phyloP scores from a whole-genome alignment of 2,888 invertebrate species.

The Ormyrus labotus region DNA sequence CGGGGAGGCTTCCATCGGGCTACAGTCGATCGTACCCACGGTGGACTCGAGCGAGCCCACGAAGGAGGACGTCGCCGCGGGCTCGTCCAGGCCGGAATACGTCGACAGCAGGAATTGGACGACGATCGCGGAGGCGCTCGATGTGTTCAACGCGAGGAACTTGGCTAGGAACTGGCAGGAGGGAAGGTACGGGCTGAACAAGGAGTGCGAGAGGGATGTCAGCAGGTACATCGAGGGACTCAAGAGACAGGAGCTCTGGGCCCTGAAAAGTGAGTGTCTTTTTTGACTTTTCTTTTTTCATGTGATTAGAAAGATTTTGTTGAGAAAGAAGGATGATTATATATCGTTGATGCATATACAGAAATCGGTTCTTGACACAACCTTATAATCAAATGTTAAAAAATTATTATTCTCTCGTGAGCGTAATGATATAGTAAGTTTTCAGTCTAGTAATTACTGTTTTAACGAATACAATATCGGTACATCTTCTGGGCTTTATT shows the following conservation, averaged over 20 bases:
- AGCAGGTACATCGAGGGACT: slow-evolving; percentile 69
- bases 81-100: not conserved
- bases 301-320: not conserved
- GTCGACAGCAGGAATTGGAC: slow-evolving; percentile 65
- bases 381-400: too few species aligned
- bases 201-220: slow-evolving; percentile 69
- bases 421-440: too few species aligned
- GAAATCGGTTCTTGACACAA: too few species aligned
- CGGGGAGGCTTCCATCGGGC: slow-evolving; percentile 11
- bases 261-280: slow-evolving; percentile 69
- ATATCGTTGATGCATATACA: too few species aligned
- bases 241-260: slow-evolving; percentile 70
- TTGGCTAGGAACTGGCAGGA: slow-evolving; percentile 77
- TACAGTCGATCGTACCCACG: slow-evolving; percentile 43
- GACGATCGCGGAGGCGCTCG: slow-evolving; percentile 67
- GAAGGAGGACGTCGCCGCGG: slow-evolving; percentile 54
- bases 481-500: too few species aligned
- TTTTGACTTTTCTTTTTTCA: not conserved
- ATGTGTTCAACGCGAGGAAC: slow-evolving; percentile 68
- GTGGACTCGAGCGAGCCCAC: slow-evolving; percentile 35
- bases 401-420: too few species aligned
- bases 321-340: too few species aligned
- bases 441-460: too few species aligned
- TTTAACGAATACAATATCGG: too few species aligned
- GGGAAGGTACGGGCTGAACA: slow-evolving; percentile 65